Base-by-base conservation (phyloP, 1,140 invertebrate genomes). In the Temnothorax curvispinosus region DNA sequence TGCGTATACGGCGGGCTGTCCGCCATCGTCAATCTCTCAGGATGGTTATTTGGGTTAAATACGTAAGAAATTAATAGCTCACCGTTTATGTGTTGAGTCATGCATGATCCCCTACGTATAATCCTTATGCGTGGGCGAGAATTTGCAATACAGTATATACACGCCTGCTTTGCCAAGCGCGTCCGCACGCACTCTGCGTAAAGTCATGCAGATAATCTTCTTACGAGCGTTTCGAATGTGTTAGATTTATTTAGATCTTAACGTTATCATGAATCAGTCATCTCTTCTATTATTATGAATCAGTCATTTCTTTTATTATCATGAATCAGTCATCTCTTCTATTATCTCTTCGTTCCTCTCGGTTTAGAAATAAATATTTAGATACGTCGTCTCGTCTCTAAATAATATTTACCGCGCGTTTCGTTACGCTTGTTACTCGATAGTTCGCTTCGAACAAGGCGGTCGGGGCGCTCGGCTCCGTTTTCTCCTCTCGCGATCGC, bases 21-120 rank as follows among this genome's bases (percentile, higher is more conserved):
- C 27, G 27, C n/a, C 47, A 27, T 47, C 50, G 50, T 9, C 62
- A n/a, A 7, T 41, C 9, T 82, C 65, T 82, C n/a, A 13, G 41
- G 15, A 88, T 82, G 76, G 88, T 86, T 86, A 90, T 88, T 82
- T 60, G 81, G 88, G 90, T 91, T 91, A 87, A 90, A 74, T 78
- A 72, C 75, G 35, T 54, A 87, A 87, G 84, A 86, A 88, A 91
- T 86, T 90, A 88, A 91, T 91, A 88, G 72, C 88, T 56, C 87
- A 77, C 80, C 85, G 85, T 91, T 91, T 85, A 80, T 86, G 65
- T 52, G 85, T 88, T 86, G 87, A 88, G 81, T 91, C 87, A 87
- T 82, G 67, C 27, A 7, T 44, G 76, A 50, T 56, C 41, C 38
- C 35, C 41, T 6, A 58, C 58, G 65, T 56, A 72, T 56, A 72